Evolutionary conservation across 2,888 invertebrate genomes (phyloP), one percentile per base, ranked within the genome.

Genomic region (Ophion obscuratus): DNA sequence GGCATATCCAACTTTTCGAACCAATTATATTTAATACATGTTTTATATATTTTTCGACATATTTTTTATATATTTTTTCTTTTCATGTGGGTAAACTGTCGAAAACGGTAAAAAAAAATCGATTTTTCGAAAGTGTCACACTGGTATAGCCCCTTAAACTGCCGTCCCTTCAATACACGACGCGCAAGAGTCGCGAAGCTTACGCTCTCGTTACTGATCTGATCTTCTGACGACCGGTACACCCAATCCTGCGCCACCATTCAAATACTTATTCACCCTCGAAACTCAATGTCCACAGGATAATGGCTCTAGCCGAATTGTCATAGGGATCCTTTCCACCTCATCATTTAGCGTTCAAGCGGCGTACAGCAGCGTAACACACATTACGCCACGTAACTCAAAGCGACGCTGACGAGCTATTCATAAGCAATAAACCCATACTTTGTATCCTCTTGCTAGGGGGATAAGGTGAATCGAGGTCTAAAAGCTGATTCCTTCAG

Each of bases 401-500:
- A 70, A 53, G 53, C 17, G 24, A 70, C 53, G 53, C 17, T 70
- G 70, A 70, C 53, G 70, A 70, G 70, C 47, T 70, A 70, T 53
- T 70, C 70, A 70, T 70, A 53, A 53, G 70, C 53, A 5, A 53
- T 53, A 70, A 27, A 53, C 57, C 36, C 17, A 70, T 57, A 61
- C n/a, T 44, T 57, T 73, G 79, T 31, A 70, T 70, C 27, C 70
- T 70, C 70, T 9, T 31, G 14, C 27, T 27, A 53, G 40, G 53
- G 53, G 53, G 70, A 24, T 11, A 53, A n/a, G 53, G 27, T 53
- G 70, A 70, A 53, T 70, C 70, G 40, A 53, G 70, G 53, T 53
- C 31, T 31, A 53, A 17, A 9, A 53, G 53, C 2, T 68, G 27
- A 70, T 70, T 27, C 53, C 53, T 70, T 67, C 9, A n/a, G 36